Evolutionary conservation across 2,113 vertebrate genomes (phyloP), one percentile per base, ranked within the genome.

Genomic region (Loxodonta africana): DNA sequence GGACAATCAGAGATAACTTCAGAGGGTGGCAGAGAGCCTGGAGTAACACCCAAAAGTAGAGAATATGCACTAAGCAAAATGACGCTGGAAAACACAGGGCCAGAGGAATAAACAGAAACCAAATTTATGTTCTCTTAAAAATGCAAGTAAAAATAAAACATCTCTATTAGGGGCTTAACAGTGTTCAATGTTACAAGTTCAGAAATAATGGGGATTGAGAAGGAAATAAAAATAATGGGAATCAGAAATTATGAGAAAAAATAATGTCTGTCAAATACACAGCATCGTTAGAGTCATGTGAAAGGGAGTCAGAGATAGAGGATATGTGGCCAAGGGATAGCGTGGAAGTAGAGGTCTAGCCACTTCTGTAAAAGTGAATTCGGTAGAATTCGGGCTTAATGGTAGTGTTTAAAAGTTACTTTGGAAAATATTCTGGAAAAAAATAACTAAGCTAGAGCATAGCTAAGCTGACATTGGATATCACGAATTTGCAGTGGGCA

Each of bases 281-380:
- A 87, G 8, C 48, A 77, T 25, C 12, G 48, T 53, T 76, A 62
- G 12, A 80, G 11, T n/a, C 2, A 69, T 51, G 25, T 82, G 44
- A 44, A 90, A 81, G 14, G 20, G 67, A 88, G 46, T 82, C 10
- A 65, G 10, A 33, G 46, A 33, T 2, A 17, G 48, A 96, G 73
- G 25, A 78, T 86, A 26, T 26, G 2, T 83, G 53, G 8, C 33
- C 26, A 86, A 2, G 25, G 26, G 26, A 23, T 73, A 85, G 46
- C 20, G 41, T 87, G 12, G 15, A 71, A 92, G 37, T 87, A 21
- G 5, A 82, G 2, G 0, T 14, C 30, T 6, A 3, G 1, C 30
- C 21, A 63, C 67, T n/a, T 88, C 95, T 90, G 26, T 8, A 83
- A 94, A 96, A 90, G 71, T 21, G 5, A 84, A 95, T 33, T 51